Conservation (phyloP, 2,888 invertebrate genomes). For the Tupiocoris notatus region DNA sequence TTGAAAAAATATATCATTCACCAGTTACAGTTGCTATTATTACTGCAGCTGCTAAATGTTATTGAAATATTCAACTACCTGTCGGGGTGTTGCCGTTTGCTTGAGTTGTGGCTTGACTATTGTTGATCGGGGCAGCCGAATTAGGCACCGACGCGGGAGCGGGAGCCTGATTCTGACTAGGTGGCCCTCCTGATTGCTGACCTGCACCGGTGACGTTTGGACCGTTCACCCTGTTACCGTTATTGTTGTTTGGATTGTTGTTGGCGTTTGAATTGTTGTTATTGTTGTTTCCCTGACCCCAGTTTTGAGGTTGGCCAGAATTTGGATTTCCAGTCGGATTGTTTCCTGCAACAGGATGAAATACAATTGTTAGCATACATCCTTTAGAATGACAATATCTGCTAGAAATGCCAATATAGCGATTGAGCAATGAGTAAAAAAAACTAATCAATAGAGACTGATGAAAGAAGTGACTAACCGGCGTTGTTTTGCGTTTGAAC, state of each 20-base stretch:
- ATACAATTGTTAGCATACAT: too few relatives aligned
- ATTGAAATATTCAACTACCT: background rate
- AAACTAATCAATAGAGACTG: too few relatives aligned
- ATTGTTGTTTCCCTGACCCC: constrained; percentile 51
- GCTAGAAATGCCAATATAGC: too few relatives aligned
- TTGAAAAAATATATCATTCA: too few relatives aligned
- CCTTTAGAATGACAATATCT: background rate
- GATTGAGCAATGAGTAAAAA: too few relatives aligned
- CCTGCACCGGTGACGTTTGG: constrained; percentile 36
- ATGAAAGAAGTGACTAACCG: constrained; percentile 50
- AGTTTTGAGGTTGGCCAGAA: constrained; percentile 53
- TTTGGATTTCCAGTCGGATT: constrained; percentile 24
- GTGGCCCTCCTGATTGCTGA: constrained; percentile 46
- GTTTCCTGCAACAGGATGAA: constrained; percentile 18
- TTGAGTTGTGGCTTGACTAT: constrained; percentile 10
- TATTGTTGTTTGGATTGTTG: constrained; percentile 44
- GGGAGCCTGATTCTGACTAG: constrained; percentile 48
- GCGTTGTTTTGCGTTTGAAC: constrained; percentile 36
- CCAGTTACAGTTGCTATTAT: background rate
- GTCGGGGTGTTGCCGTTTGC: constrained; percentile 11
- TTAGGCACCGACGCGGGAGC: constrained; percentile 38
- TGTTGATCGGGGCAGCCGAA: constrained; percentile 35
- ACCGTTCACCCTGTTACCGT: constrained; percentile 51
- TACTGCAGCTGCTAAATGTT: background rate
- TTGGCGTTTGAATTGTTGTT: constrained; percentile 52